Evolutionary conservation across 2,797 vertebrate genomes (phyloP).

Genomic region (Gastrophryne carolinensis): DNA sequence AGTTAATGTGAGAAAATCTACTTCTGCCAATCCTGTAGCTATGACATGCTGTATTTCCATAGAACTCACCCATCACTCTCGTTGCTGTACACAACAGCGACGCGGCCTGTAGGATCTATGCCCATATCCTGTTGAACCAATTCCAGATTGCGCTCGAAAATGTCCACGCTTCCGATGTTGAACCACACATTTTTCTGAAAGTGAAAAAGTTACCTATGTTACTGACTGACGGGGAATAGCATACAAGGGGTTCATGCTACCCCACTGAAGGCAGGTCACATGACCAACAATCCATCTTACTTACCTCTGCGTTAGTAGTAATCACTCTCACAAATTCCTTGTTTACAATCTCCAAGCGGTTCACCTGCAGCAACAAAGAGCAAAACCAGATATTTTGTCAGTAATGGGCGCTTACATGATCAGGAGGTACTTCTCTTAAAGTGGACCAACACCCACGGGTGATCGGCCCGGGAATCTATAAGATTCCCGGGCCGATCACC

Average conservation of each 20-base stretch:
- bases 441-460: too few relatives aligned
- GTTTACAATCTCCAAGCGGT: slow-evolving; percentile 78
- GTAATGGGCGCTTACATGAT: too few relatives aligned
- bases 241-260: background rate
- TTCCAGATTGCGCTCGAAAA: slow-evolving; percentile 70
- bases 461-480: too few relatives aligned
- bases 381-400: too few relatives aligned
- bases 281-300: background rate
- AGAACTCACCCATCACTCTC: slow-evolving; percentile 69
- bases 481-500: too few relatives aligned
- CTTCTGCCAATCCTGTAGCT: too few relatives aligned
- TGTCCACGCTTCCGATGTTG: slow-evolving; percentile 70
- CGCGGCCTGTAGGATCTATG: slow-evolving; percentile 59
- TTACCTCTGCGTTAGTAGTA: slow-evolving; percentile 64
- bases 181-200: slow-evolving; percentile 69
- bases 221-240: background rate
- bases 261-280: too few relatives aligned
- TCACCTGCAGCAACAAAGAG: slow-evolving; percentile 63
- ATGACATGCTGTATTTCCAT: too few relatives aligned
- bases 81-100: slow-evolving; percentile 60
- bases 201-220: background rate
- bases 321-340: slow-evolving; percentile 78
- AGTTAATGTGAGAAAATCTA: too few relatives aligned
- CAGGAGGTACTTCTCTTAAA: too few relatives aligned
- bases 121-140: slow-evolving; percentile 66